Percentiles rank a stretch among this genome's conserved stretches.
These are phyloP conservation scores for Colistium nudipinnis DNA, from an alignment of 2,113 vertebrate species.

Conservation along the genomic window DNA sequence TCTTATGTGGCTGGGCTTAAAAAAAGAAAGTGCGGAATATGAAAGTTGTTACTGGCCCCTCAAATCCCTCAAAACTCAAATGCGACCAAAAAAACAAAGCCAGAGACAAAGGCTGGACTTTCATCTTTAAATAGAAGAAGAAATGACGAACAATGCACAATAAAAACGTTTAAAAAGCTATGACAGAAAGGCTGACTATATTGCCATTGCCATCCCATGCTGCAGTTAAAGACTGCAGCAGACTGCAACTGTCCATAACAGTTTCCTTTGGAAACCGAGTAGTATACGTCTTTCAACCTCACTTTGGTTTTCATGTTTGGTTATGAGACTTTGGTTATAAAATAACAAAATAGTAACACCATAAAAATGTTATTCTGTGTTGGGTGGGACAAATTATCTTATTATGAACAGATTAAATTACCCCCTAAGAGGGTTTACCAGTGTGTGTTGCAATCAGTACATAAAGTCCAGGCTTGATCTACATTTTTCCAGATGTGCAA, in stretches of 20 bases:
- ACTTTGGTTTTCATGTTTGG: too few relatives aligned
- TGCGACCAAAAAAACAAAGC: conserved; percentile 27
- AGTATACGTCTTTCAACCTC: conserved; percentile 11
- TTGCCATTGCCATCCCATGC: neutral
- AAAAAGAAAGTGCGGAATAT: conserved; percentile 51
- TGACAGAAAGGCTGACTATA: conserved; percentile 11
- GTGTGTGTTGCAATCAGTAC: neutral
- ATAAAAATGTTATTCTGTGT: neutral
- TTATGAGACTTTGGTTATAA: neutral
- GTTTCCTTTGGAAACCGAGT: conserved; percentile 2
- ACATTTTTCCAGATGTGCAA: conserved; percentile 17
- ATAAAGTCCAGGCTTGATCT: neutral
- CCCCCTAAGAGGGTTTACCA: neutral
- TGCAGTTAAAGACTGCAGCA: conserved; percentile 11
- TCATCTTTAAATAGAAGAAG: conserved; percentile 13
- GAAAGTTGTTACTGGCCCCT: conserved; percentile 66
- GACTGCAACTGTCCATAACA: too few relatives aligned
- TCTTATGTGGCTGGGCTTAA: conserved; percentile 27
- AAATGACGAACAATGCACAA: conserved; percentile 30
- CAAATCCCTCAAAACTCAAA: conserved; percentile 37
- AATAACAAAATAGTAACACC: conserved; percentile 1
- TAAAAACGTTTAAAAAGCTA: neutral
- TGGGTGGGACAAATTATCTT: neutral
- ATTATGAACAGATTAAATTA: neutral
- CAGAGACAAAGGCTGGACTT: conserved; percentile 42